phyloP scores from a whole-genome alignment of 92 coral and sea anemone genomes.

The Chrysogorgia sp. region DNA sequence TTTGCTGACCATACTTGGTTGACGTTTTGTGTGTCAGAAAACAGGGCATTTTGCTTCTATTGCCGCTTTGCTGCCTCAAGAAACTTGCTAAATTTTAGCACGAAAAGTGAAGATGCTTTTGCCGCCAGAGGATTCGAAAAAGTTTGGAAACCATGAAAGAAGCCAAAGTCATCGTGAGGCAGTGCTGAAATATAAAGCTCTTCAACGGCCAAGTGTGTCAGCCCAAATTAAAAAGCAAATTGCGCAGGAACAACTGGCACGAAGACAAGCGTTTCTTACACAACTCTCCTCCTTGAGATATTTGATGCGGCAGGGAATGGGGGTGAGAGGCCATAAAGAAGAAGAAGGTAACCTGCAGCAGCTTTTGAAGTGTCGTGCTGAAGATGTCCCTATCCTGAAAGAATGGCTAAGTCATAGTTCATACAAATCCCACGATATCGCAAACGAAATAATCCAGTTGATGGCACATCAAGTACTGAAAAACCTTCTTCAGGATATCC shows the following conservation, averaged over 20 bases:
- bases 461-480: constrained; percentile 14
- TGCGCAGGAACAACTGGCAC: too few relatives aligned
- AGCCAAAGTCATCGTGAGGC: too few relatives aligned
- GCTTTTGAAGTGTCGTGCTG: constrained; percentile 52
- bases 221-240: too few relatives aligned
- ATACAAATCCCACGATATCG: too few relatives aligned
- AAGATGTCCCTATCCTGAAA: constrained; percentile 49
- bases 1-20: background rate
- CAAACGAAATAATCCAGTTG: constrained; percentile 23
- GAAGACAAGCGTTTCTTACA: constrained; percentile 55
- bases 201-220: too few relatives aligned
- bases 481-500: constrained; percentile 9
- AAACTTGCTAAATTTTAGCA: constrained; percentile 39
- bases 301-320: constrained; percentile 56
- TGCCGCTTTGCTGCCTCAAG: background rate
- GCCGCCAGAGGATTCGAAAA: constrained; percentile 39
- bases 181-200: too few relatives aligned
- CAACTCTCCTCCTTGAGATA: constrained; percentile 52
- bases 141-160: constrained; percentile 54
- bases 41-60: too few relatives aligned
- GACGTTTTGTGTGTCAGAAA: too few relatives aligned
- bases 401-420: constrained; percentile 46
- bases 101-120: too few relatives aligned
- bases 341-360: too few relatives aligned
- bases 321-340: too few relatives aligned